These are phyloP conservation scores for Melieria picta DNA, from an alignment of 2,888 invertebrate genomes.

Conservation along the genomic window DNA sequence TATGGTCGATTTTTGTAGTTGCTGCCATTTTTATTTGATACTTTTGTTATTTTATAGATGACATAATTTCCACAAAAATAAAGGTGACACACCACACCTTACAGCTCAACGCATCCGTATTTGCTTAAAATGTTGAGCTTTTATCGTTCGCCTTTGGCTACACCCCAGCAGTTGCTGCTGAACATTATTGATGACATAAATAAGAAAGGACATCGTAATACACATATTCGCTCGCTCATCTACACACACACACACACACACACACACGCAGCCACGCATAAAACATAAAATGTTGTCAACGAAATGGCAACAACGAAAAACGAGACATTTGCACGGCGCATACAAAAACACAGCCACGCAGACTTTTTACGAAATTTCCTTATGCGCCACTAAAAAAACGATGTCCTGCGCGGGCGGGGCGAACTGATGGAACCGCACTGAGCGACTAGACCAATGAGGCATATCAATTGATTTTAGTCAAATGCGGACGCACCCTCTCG, in stretches of 20 bases:
- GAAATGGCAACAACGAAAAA: conserved; percentile 28
- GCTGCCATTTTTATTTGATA: conserved; percentile 14
- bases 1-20: background rate
- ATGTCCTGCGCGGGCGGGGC: conserved; percentile 19
- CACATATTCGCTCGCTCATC: background rate
- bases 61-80: conserved; percentile 33
- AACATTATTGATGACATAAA: conserved; percentile 53
- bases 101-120: too few relatives aligned
- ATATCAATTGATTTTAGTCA: conserved; percentile 44
- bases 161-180: conserved; percentile 37
- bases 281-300: conserved; percentile 29
- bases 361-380: conserved; percentile 39
- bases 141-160: conserved; percentile 34
- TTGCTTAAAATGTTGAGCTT: background rate
- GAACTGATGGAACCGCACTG: too few relatives aligned
- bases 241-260: background rate
- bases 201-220: conserved; percentile 16
- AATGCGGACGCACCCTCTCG: background rate
- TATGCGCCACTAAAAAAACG: conserved; percentile 39
- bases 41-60: conserved; percentile 32
- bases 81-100: conserved; percentile 25
- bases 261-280: conserved; percentile 20
- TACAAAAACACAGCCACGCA: conserved; percentile 7
- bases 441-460: conserved; percentile 39
- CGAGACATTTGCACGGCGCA: conserved; percentile 18